A percentile compares a stretch with the other conserved stretches of the same genome.
These are phyloP conservation scores for Archegozetes longisetosus DNA, from an alignment of 1,140 invertebrate genomes.

Conservation along the genomic window DNA sequence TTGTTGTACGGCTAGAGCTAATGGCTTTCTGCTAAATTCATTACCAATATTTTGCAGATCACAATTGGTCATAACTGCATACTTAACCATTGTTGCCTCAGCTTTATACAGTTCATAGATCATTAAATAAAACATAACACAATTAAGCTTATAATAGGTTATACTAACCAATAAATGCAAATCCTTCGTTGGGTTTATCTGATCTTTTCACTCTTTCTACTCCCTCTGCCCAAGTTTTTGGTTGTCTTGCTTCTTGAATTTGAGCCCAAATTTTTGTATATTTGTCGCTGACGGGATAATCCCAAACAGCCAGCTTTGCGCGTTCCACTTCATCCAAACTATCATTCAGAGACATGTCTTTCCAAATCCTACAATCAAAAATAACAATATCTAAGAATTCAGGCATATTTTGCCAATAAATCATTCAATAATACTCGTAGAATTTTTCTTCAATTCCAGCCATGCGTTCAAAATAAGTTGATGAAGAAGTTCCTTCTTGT, in stretches of 20 bases:
- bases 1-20: slow-evolving; percentile 88
- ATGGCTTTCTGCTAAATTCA: slow-evolving; percentile 90
- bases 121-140: background rate
- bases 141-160: slow-evolving; percentile 6
- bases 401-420: background rate
- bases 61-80: slow-evolving; percentile 68
- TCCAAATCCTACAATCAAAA: slow-evolving; percentile 65
- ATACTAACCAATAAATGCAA: slow-evolving; percentile 61
- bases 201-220: slow-evolving; percentile 45
- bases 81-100: slow-evolving; percentile 82
- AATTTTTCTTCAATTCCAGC: slow-evolving; percentile 83
- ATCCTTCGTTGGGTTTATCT: slow-evolving; percentile 49
- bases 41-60: slow-evolving; percentile 77
- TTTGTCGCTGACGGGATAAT: slow-evolving; percentile 94
- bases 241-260: slow-evolving; percentile 76
- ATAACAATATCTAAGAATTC: slow-evolving; percentile 8
- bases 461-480: slow-evolving; percentile 90
- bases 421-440: slow-evolving; percentile 37
- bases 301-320: slow-evolving; percentile 90
- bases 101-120: slow-evolving; percentile 33
- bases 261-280: slow-evolving; percentile 97
- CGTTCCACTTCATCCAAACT: slow-evolving; percentile 69
- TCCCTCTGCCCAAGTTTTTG: slow-evolving; percentile 43
- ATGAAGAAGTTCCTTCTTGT: slow-evolving; percentile 56
- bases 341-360: slow-evolving; percentile 90